A percentile compares a stretch with the other conserved stretches of the same genome.
Evolutionary conservation across 2,797 vertebrate species (phyloP).

Genomic region (Hapalemur alaotrensis): DNA sequence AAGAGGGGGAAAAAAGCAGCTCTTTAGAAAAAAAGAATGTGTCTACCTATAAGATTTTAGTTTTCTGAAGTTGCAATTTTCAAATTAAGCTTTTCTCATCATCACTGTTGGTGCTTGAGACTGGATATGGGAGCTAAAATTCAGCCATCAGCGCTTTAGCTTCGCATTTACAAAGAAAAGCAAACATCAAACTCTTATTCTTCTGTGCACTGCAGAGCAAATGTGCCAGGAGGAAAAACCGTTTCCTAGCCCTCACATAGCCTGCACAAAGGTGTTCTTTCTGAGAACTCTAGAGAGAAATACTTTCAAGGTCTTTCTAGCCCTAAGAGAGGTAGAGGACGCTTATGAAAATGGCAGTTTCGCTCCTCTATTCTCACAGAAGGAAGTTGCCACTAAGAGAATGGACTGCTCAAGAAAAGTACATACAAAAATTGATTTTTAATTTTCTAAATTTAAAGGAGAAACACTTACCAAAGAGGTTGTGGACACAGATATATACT

Average conservation of each 20-base stretch:
- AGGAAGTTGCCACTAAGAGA: background rate
- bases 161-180: constrained; percentile 25
- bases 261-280: background rate
- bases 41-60: background rate
- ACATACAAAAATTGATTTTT: background rate
- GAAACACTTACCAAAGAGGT: background rate
- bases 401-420: background rate
- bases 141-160: background rate
- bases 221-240: background rate
- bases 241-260: background rate
- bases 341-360: background rate
- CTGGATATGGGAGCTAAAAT: background rate
- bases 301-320: constrained; percentile 43
- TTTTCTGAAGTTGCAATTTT: background rate
- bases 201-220: background rate
- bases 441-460: background rate
- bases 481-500: background rate
- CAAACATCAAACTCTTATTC: background rate
- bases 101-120: background rate
- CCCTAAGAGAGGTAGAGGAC: background rate
- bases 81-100: background rate
- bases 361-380: background rate
- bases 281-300: background rate
- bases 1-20: background rate
- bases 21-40: background rate